These are phyloP conservation scores for Coptodon rendalli DNA, from an alignment of 2,113 vertebrate genomes.

Conservation along the genomic window DNA sequence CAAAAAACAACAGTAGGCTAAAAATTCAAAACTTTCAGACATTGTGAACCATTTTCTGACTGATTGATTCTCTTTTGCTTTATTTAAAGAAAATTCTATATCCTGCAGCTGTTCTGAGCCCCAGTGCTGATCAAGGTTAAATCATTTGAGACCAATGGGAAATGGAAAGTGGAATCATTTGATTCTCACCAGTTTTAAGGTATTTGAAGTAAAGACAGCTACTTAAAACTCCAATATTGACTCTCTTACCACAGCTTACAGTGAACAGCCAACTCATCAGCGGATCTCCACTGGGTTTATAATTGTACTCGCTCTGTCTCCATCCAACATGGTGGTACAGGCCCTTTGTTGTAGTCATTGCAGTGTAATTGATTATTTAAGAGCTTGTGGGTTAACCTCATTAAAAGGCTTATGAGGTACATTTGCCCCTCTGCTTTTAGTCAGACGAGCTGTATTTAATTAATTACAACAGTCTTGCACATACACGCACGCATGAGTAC, in stretches of 20 bases:
- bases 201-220: neutral
- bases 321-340: neutral
- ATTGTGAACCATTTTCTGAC: neutral
- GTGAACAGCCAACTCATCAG: neutral
- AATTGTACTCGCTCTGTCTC: neutral
- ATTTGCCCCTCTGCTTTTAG: neutral
- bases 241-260: neutral
- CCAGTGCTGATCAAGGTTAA: neutral
- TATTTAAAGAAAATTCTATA: neutral
- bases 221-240: neutral
- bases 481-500: neutral
- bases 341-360: neutral
- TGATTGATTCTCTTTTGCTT: neutral
- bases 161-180: accelerated
- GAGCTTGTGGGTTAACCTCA: neutral
- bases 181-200: neutral
- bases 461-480: neutral
- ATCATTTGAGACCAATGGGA: neutral
- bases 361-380: neutral
- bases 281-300: neutral
- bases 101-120: neutral
- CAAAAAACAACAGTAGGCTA: neutral
- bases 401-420: neutral
- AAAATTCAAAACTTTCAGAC: neutral
- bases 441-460: neutral